Conservation (phyloP, 2,113 vertebrate genomes). For the Jacana jacana region DNA sequence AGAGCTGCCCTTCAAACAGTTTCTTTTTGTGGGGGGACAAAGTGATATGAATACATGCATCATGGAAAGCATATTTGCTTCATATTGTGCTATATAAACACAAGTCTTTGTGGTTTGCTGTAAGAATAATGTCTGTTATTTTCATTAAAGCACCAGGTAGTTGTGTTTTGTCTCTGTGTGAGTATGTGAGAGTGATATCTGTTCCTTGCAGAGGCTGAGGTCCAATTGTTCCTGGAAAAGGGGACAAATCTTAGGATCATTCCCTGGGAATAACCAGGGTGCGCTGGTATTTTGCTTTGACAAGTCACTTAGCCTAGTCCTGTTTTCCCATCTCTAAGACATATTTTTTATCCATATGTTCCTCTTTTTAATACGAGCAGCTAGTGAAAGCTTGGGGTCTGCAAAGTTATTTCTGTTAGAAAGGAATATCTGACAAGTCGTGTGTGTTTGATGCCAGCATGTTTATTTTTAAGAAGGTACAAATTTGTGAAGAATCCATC, state of each 20-base stretch:
- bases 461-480: conserved; percentile 15
- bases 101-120: background rate
- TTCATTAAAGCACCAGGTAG: background rate
- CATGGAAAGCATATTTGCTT: background rate
- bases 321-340: background rate
- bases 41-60: background rate
- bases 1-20: background rate
- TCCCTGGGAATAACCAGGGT: background rate
- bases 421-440: background rate
- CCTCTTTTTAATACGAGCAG: background rate
- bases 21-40: background rate
- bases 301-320: background rate
- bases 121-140: background rate
- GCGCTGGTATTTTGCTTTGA: background rate
- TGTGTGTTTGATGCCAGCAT: background rate
- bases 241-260: background rate
- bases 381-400: background rate
- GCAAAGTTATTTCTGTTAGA: conserved; percentile 21
- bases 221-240: background rate
- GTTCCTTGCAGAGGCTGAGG: fast-evolving
- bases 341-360: conserved; percentile 24
- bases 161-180: background rate
- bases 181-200: background rate
- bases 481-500: background rate
- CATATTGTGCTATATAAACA: background rate